These are phyloP conservation scores for Drosophila bocki DNA, from an alignment of 1,140 invertebrate genomes.

Conservation along the genomic window DNA sequence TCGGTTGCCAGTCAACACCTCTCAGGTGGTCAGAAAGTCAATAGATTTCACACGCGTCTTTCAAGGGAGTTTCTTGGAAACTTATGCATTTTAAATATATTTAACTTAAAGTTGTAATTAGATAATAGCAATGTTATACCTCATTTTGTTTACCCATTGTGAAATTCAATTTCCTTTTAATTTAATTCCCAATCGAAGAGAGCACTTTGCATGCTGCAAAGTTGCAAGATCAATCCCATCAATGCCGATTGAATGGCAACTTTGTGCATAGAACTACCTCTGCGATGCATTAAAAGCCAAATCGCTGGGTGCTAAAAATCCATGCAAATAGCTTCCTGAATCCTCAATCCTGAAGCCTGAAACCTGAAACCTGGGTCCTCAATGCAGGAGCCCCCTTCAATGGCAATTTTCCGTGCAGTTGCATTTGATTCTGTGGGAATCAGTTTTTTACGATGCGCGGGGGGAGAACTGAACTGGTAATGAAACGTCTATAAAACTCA, in stretches of 20 bases:
- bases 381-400: constrained; percentile 18
- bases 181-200: constrained; percentile 3
- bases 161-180: constrained; percentile 1
- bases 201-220: constrained; percentile 36
- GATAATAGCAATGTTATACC: background rate
- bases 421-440: constrained; percentile 51
- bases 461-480: constrained; percentile 58
- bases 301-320: constrained; percentile 61
- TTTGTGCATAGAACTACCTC: constrained; percentile 45
- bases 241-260: constrained; percentile 66
- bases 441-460: constrained; percentile 58
- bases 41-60: constrained; percentile 12
- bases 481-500: constrained; percentile 80
- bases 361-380: background rate
- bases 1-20: constrained; percentile 34
- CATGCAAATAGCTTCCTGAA: constrained; percentile 60
- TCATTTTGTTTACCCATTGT: background rate
- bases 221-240: constrained; percentile 49
- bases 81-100: background rate
- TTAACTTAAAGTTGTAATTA: background rate
- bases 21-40: constrained; percentile 34
- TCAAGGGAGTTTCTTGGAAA: background rate
- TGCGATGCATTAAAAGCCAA: constrained; percentile 64
- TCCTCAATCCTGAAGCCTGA: background rate
- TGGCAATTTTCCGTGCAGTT: constrained; percentile 75